Conservation (phyloP, 1,140 invertebrate genomes). For the Oscheius sp. region DNA sequence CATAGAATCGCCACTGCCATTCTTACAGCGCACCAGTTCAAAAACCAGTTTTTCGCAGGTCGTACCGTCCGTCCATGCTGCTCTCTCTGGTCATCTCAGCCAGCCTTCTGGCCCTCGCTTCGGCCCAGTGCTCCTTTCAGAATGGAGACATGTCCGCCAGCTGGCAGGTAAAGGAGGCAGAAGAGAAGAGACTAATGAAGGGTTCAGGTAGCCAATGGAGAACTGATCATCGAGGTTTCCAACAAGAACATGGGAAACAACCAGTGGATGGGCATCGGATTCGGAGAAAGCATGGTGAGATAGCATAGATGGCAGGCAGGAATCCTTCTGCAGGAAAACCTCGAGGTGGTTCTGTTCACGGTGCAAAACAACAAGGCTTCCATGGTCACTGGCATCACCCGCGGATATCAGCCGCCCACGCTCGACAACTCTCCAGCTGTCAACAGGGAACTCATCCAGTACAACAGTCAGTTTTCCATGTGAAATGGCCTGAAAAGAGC, state of each 20-base stretch:
- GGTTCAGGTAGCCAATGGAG: conserved; percentile 9
- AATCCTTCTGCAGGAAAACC: conserved; percentile 3
- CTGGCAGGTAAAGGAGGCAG: conserved; percentile 29
- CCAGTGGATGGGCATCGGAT: conserved; percentile 22
- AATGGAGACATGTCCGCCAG: conserved; percentile 19
- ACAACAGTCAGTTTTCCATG: conserved; percentile 10
- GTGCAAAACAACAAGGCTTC: conserved; percentile 10
- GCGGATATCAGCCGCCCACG: conserved; percentile 11
- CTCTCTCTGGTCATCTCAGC: background rate
- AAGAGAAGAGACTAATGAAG: no score
- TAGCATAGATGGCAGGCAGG: background rate
- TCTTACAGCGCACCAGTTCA: no score
- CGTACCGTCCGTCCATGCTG: no score
- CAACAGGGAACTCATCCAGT: conserved; percentile 13
- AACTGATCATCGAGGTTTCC: conserved; percentile 14
- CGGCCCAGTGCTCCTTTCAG: conserved; percentile 14
- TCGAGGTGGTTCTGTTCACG: conserved; percentile 12
- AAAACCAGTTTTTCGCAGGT: no score
- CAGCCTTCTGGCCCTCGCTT: background rate
- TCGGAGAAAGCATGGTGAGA: conserved; percentile 17
- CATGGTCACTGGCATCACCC: conserved; percentile 16
- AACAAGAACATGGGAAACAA: conserved; percentile 29
- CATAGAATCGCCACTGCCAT: no score
- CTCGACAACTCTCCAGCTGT: conserved; percentile 15
- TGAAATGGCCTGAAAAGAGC: background rate